These are phyloP conservation scores for Ascidia mentula DNA, from an alignment of 23 tunicate genomes.

Conservation along the genomic window DNA sequence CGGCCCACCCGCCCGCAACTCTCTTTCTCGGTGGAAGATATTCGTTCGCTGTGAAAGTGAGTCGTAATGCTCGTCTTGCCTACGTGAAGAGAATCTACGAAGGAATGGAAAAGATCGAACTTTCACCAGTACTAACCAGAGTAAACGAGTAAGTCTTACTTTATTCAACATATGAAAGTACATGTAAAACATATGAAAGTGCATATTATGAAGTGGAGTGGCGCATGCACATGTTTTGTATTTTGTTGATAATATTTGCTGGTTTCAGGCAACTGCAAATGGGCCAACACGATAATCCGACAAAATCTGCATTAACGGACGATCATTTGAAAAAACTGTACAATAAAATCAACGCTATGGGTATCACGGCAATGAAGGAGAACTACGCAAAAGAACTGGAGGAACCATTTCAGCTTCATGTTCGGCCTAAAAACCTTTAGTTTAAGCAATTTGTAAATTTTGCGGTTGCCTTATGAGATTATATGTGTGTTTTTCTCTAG, in stretches of 20 bases:
- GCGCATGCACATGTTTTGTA: no score
- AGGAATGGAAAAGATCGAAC: conserved; percentile 23
- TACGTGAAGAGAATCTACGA: conserved; percentile 68
- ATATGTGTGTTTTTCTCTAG: background rate
- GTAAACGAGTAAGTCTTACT: background rate
- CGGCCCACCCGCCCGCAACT: conserved; percentile 82
- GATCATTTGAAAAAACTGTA: no score
- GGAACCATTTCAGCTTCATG: background rate
- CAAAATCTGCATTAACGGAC: no score
- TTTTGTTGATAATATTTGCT: no score
- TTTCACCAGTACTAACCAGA: background rate
- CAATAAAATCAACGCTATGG: no score
- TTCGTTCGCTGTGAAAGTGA: conserved; percentile 72
- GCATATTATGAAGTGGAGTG: no score
- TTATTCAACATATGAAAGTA: no score
- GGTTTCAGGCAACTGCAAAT: no score
- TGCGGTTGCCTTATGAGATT: background rate
- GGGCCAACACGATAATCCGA: no score
- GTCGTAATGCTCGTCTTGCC: conserved; percentile 33
- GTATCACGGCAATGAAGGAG: no score
- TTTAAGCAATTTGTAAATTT: background rate
- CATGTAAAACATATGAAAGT: no score
- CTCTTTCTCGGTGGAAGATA: conserved; percentile 61
- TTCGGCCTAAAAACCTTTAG: background rate
- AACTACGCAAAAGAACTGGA: background rate